Conservation (phyloP, 2,888 invertebrate species). For the Cosmia pyralina region DNA sequence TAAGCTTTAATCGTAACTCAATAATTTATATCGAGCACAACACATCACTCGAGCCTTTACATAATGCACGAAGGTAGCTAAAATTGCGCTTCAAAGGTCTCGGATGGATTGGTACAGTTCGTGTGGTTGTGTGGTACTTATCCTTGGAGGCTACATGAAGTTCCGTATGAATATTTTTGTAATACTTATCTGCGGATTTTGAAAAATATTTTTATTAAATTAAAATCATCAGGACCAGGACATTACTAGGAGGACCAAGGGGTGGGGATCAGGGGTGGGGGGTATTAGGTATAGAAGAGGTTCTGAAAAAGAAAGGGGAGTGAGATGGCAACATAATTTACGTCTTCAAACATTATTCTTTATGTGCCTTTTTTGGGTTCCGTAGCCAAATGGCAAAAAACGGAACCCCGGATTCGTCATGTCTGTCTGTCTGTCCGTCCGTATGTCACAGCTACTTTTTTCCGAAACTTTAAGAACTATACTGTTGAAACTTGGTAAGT, state of each 20-base stretch:
- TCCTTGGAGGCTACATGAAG: conserved; percentile 28
- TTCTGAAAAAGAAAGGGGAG: background rate
- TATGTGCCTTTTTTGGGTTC: too few relatives aligned
- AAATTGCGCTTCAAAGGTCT: conserved; percentile 49
- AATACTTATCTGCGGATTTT: background rate
- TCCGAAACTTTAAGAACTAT: too few relatives aligned
- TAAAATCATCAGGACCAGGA: too few relatives aligned
- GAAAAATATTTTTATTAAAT: background rate
- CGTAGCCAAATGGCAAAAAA: too few relatives aligned
- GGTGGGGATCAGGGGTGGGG: too few relatives aligned
- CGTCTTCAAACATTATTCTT: background rate
- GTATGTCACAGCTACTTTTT: too few relatives aligned
- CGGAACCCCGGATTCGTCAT: too few relatives aligned
- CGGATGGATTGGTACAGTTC: conserved; percentile 11
- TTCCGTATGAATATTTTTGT: conserved; percentile 4
- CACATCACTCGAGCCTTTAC: conserved; percentile 64
- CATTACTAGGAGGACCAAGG: too few relatives aligned
- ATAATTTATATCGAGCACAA: conserved; percentile 66
- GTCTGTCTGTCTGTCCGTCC: too few relatives aligned
- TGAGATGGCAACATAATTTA: background rate
- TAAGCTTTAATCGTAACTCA: conserved; percentile 63
- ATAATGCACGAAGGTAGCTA: conserved; percentile 64
- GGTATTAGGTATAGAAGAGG: too few relatives aligned
- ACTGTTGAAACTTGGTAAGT: too few relatives aligned
- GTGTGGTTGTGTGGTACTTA: conserved; percentile 9